Evolutionary conservation across 2,113 vertebrate species (phyloP).

Genomic region (Ornithorhynchus anatinus): DNA sequence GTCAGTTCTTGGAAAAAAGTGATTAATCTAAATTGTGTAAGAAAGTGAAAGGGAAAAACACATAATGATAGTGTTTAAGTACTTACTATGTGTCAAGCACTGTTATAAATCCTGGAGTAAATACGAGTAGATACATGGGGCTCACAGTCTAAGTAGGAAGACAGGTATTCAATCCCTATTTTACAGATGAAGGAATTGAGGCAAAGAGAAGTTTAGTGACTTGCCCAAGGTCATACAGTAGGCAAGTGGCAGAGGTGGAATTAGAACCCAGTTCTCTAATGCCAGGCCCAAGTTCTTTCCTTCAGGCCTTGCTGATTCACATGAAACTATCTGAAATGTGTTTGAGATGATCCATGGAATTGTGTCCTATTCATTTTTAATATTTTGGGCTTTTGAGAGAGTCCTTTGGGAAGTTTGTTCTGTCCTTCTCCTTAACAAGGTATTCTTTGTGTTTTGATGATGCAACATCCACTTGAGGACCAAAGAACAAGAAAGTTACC

Average conservation of each 20-base stretch:
- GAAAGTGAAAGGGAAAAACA: neutral
- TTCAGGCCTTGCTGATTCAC: neutral
- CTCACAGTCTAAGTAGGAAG: no score
- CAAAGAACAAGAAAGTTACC: neutral
- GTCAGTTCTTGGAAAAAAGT: constrained; percentile 24
- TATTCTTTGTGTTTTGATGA: neutral
- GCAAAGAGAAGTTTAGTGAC: no score
- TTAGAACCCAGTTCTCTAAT: no score
- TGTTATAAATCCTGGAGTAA: no score
- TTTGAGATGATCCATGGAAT: neutral
- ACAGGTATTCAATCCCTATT: no score
- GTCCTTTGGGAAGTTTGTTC: neutral
- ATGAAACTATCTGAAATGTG: constrained; percentile 1
- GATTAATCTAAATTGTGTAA: constrained; percentile 32
- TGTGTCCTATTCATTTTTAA: constrained; percentile 1
- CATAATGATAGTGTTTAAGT: no score
- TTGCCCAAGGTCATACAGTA: no score
- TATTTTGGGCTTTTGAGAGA: neutral
- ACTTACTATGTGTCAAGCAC: no score
- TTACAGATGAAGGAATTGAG: no score
- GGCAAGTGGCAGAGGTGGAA: no score
- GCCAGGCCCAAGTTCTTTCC: no score
- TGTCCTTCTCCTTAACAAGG: neutral
- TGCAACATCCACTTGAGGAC: neutral
- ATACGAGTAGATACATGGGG: no score